Percentiles rank a stretch among this genome's conserved stretches.
These are phyloP conservation scores for Sinella curviseta DNA, from an alignment of 1,140 invertebrate genomes.

Conservation along the genomic window DNA sequence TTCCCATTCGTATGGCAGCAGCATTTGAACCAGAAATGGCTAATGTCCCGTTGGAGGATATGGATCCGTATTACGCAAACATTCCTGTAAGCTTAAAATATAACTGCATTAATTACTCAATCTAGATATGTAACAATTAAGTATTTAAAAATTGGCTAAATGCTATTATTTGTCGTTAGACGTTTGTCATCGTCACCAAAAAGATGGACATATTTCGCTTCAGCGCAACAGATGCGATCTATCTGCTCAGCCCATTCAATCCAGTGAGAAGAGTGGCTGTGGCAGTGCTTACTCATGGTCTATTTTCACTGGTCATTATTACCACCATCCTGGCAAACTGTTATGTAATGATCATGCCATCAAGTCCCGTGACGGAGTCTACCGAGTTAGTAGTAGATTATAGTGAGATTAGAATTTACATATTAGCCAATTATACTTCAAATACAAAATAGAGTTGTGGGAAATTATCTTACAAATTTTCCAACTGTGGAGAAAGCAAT, in stretches of 20 bases:
- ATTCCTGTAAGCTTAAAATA: background rate
- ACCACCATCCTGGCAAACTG: constrained; percentile 96
- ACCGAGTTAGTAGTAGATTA: constrained; percentile 88
- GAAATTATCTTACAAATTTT: too few species aligned
- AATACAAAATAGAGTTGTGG: too few species aligned
- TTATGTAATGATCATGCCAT: constrained; percentile 96
- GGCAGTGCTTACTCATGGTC: too few species aligned
- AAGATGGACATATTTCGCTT: too few species aligned
- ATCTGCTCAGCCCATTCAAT: constrained; percentile 94
- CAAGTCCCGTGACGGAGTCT: constrained; percentile 86
- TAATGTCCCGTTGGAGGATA: too few species aligned
- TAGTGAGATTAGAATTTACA: too few species aligned
- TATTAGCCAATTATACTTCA: too few species aligned
- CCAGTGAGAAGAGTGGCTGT: constrained; percentile 79
- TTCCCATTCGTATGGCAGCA: too few species aligned
- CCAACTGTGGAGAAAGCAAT: too few species aligned
- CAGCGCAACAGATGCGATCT: too few species aligned
- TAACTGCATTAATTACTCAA: background rate
- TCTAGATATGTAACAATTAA: background rate
- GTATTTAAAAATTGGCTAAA: background rate
- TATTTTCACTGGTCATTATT: too few species aligned
- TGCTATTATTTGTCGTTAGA: background rate
- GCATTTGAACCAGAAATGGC: too few species aligned
- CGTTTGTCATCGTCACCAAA: background rate
- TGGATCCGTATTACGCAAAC: background rate